Evolutionary conservation across 2,113 vertebrate species (phyloP).

Genomic region (Chionodraco myersi): DNA sequence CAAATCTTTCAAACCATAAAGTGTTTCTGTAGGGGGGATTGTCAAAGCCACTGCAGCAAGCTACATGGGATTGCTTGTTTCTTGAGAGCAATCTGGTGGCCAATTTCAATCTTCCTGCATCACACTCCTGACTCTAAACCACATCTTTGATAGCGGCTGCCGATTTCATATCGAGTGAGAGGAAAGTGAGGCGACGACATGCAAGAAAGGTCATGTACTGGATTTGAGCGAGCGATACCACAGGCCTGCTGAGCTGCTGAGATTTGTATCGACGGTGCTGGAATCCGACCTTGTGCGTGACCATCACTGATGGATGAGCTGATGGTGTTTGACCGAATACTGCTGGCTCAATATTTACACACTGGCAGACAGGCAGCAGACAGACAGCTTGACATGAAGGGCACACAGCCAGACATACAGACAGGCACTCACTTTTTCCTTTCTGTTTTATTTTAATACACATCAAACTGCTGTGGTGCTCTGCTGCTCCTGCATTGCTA

Average conservation of each 20-base stretch:
- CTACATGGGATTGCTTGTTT: conserved; percentile 29
- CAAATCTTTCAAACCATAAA: not conserved
- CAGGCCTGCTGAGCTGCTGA: conserved; percentile 38
- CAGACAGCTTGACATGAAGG: not conserved
- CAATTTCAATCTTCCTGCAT: conserved; percentile 56
- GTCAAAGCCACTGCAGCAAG: not conserved
- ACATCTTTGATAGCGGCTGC: conserved; percentile 46
- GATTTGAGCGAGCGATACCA: conserved; percentile 45
- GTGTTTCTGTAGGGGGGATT: not conserved
- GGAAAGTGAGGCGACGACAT: conserved; percentile 46
- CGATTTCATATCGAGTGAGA: conserved; percentile 21
- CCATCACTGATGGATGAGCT: conserved; percentile 61
- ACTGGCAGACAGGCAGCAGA: conserved; percentile 13
- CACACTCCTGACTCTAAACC: conserved; percentile 49
- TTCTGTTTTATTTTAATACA: conserved; percentile 26
- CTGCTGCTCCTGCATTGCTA: conserved; percentile 30
- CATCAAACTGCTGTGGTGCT: conserved; percentile 15
- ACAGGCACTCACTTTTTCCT: conserved; percentile 9
- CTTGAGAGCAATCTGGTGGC: conserved; percentile 23
- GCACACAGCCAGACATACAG: not conserved
- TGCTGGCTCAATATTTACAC: conserved; percentile 58
- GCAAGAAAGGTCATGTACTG: conserved; percentile 60
- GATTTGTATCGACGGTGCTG: conserved; percentile 41
- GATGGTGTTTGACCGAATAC: conserved; percentile 52
- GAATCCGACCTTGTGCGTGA: conserved; percentile 65